Evolutionary conservation across 2,797 vertebrate genomes (phyloP), one percentile per base, ranked within the genome.

Genomic region (Lepus oiostolus): DNA sequence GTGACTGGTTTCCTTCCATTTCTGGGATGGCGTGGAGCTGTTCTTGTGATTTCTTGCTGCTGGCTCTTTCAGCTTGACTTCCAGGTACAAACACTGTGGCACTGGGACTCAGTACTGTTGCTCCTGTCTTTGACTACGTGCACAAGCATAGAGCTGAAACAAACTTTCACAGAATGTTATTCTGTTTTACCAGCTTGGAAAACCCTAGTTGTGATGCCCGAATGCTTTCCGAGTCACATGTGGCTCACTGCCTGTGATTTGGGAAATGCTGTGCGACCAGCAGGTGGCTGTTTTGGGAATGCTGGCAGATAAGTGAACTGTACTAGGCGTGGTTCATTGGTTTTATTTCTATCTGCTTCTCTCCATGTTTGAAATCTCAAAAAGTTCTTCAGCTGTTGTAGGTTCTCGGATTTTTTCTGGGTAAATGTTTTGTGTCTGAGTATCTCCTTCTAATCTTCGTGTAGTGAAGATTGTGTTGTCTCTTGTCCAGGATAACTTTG

Each of bases 401-500:
- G 70, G 22, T 67, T 65, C 63, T 70, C 11, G 16, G 10, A 24
- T 47, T 81, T 94, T 92, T 94, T 83, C 32, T 5, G 85, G 85
- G 65, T 65, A 50, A 75, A 35, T 24, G 52, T 65, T 86, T 91
- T 47, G 4, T 91, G 5, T 85, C 54, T 58, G 54, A 47, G 42
- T 47, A 76, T 94, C 77, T 91, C 32, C 65, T 70, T 42, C 17
- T 85, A 60, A 68, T 82, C 16, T 38, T 83, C 94, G 60, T 77
- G 28, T 92, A 75, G 77, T 8, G 28, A 84, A 84, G 47, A 47
- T 65, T 58, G 1, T 77, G 26, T 54, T 50, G 13, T 72, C 52
- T 91, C 65, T 74, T 52, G 71, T 92, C 95, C 28, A 35, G 38
- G 89, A 28, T 58, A 75, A 35, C 26, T 35, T 77, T 82, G 86